Percentiles rank a stretch among this genome's conserved stretches.
Conservation (phyloP, 2,797 vertebrate species). For the Tiaroga cobitis region DNA sequence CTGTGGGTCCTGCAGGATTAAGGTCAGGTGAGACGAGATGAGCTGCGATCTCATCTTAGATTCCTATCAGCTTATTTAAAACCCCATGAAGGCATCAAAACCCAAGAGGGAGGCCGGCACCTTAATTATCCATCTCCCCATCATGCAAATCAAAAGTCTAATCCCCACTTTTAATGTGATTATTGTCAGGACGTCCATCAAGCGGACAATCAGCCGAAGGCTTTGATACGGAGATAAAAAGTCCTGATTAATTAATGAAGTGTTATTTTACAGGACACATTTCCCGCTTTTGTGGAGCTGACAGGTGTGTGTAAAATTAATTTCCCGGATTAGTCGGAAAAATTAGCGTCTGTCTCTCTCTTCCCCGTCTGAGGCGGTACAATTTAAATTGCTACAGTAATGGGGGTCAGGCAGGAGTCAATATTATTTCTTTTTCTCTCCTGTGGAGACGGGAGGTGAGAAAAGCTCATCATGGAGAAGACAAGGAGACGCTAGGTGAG, state of each 20-base stretch:
- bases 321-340: conserved; percentile 78
- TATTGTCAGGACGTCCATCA: conserved; percentile 71
- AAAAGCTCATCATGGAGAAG: conserved; percentile 83
- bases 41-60: conserved; percentile 32
- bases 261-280: conserved; percentile 67
- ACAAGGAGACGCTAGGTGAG: conserved; percentile 61
- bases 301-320: conserved; percentile 80
- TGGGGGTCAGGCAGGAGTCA: conserved; percentile 85
- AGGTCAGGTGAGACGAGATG: conserved; percentile 10
- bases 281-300: conserved; percentile 71
- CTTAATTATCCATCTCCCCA: conserved; percentile 69
- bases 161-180: conserved; percentile 71
- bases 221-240: conserved; percentile 72
- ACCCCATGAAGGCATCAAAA: conserved; percentile 38
- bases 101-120: conserved; percentile 59
- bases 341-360: conserved; percentile 74
- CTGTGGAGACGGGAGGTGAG: conserved; percentile 83
- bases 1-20: neutral
- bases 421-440: conserved; percentile 87
- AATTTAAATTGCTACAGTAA: conserved; percentile 86
- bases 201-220: conserved; percentile 64
- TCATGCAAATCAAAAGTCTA: conserved; percentile 73
- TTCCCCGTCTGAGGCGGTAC: conserved; percentile 69
- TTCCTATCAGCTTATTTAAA: conserved; percentile 48
- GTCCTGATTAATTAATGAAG: conserved; percentile 81